phyloP scores from a whole-genome alignment of 2,888 invertebrate species.

The Sminthurides aquaticus region DNA sequence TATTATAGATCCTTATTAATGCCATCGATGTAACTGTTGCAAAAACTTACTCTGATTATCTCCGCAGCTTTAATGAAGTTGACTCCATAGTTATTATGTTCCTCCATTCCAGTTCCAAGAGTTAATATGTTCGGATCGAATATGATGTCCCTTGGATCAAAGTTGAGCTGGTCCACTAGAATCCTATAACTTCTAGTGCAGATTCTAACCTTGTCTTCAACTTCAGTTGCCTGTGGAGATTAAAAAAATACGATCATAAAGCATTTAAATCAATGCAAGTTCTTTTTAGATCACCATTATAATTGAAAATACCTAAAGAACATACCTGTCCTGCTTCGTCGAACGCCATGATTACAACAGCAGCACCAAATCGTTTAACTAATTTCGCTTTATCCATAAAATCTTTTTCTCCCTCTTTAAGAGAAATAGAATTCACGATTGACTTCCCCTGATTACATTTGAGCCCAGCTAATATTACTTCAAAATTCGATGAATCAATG shows the following conservation, averaged over 20 bases:
- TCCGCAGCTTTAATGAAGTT: conserved; percentile 52
- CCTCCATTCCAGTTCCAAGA: conserved; percentile 56
- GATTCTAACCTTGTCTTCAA: conserved; percentile 52
- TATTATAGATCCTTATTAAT: no score
- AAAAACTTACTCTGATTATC: conserved; percentile 50
- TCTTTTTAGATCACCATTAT: no score
- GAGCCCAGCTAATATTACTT: conserved; percentile 53
- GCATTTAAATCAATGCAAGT: conserved; percentile 1
- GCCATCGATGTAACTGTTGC: no score
- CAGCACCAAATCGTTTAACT: conserved; percentile 53
- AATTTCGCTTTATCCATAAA: conserved; percentile 51
- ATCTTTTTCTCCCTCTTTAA: conserved; percentile 55
- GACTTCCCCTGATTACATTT: conserved; percentile 54
- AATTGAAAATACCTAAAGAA: neutral
- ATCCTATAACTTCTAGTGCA: conserved; percentile 53
- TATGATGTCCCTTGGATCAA: conserved; percentile 54
- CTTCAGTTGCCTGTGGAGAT: conserved; percentile 49
- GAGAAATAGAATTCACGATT: conserved; percentile 55
- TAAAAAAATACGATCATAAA: neutral
- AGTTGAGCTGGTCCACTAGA: conserved; percentile 51
- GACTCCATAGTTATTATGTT: conserved; percentile 53
- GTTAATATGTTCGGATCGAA: conserved; percentile 57
- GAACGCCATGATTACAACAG: conserved; percentile 57
- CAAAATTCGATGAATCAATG: conserved; percentile 55
- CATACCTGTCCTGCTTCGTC: conserved; percentile 54